phyloP scores from a whole-genome alignment of 2,113 vertebrate genomes.

The Prolemur simus region DNA sequence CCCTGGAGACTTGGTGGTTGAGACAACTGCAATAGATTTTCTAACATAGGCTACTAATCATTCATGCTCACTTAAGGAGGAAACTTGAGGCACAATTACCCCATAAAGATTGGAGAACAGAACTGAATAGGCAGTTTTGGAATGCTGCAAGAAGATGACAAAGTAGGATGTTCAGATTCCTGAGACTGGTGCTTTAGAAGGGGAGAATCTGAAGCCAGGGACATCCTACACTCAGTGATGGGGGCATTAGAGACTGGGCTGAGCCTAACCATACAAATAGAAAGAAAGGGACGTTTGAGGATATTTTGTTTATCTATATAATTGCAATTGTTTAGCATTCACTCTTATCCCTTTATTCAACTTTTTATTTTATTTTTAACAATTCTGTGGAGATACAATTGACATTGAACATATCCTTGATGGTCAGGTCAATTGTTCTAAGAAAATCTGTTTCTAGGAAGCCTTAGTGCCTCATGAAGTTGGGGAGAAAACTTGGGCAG shows the following conservation, averaged over 20 bases:
- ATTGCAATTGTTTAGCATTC: background rate
- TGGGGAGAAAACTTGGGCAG: background rate
- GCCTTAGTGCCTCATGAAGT: background rate
- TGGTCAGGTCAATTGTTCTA: background rate
- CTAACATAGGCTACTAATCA: background rate
- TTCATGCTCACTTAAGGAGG: background rate
- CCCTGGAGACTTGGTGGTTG: conserved; percentile 10
- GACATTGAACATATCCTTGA: background rate
- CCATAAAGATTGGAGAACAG: background rate
- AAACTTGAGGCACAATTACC: background rate
- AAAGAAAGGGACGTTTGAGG: background rate
- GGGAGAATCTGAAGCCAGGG: background rate
- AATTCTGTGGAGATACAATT: background rate
- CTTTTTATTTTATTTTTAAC: background rate
- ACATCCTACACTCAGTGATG: background rate
- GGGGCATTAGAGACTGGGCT: background rate
- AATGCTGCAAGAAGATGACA: background rate
- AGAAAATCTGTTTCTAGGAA: background rate
- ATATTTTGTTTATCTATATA: background rate
- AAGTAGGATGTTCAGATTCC: background rate
- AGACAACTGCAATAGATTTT: conserved; percentile 18
- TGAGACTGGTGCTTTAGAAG: background rate
- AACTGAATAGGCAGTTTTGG: background rate
- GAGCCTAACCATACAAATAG: background rate
- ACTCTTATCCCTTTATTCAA: background rate